These are phyloP conservation scores for Ciconia stormi DNA, from an alignment of 2,113 vertebrate genomes.

Conservation along the genomic window DNA sequence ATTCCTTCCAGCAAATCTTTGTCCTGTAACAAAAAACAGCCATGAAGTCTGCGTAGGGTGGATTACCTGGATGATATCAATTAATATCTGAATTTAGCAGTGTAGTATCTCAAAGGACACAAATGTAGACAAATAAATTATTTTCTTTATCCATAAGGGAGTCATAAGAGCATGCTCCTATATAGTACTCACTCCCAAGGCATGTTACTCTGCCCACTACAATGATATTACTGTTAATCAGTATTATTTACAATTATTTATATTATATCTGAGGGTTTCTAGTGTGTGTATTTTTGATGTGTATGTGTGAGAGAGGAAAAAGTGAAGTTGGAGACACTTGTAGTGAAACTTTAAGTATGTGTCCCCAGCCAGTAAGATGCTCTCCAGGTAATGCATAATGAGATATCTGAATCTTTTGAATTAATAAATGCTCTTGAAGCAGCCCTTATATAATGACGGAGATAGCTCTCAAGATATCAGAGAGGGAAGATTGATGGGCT, in stretches of 20 bases:
- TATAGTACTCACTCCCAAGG: not conserved
- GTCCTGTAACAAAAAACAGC: not conserved
- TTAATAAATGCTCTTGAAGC: slow-evolving; percentile 34
- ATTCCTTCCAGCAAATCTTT: not conserved
- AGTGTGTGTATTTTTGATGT: not conserved
- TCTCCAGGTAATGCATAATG: slow-evolving; percentile 1
- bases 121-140: not conserved
- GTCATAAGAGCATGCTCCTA: rapidly evolving
- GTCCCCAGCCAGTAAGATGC: not conserved
- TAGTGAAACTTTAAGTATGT: not conserved
- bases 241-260: not conserved
- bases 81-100: not conserved
- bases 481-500: slow-evolving; percentile 51
- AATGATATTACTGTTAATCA: not conserved
- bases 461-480: slow-evolving; percentile 36
- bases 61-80: not conserved
- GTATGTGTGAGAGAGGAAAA: not conserved
- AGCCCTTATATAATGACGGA: not conserved
- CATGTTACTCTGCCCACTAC: not conserved
- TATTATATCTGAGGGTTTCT: not conserved
- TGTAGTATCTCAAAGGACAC: not conserved
- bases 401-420: slow-evolving; percentile 33
- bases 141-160: not conserved
- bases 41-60: not conserved
- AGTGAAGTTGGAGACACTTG: not conserved